A percentile compares a stretch with the other conserved stretches of the same genome.
These are phyloP conservation scores for Porphyrio hochstetteri DNA, from an alignment of 2,113 vertebrate species.

Conservation along the genomic window DNA sequence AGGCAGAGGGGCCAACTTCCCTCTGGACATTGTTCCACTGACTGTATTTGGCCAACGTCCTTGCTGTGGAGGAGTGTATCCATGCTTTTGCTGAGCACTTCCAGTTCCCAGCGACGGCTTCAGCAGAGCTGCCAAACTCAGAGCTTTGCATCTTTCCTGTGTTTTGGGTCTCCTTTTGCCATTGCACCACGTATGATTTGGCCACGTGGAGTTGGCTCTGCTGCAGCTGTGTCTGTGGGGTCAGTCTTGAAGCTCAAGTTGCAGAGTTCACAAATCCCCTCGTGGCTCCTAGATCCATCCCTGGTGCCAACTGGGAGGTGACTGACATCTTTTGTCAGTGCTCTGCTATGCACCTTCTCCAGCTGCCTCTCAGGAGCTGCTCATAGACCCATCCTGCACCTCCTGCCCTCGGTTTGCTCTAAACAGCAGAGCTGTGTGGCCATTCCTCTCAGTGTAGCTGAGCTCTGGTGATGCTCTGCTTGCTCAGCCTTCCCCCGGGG, in stretches of 20 bases:
- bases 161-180: background rate
- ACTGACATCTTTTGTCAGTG: background rate
- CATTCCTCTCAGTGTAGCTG: background rate
- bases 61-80: background rate
- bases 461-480: background rate
- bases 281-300: background rate
- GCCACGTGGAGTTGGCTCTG: background rate
- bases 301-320: rapidly evolving
- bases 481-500: background rate
- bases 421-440: background rate
- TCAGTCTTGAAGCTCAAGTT: background rate
- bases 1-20: background rate
- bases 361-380: background rate
- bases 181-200: background rate
- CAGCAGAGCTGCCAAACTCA: background rate
- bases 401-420: background rate
- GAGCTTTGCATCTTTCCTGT: background rate
- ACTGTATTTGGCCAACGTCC: background rate
- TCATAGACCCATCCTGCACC: background rate
- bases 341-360: background rate
- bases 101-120: background rate
- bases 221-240: background rate
- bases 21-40: background rate
- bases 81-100: background rate
- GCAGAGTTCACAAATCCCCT: background rate